phyloP scores from a whole-genome alignment of 2,113 vertebrate genomes.

The Polypterus bichir region DNA sequence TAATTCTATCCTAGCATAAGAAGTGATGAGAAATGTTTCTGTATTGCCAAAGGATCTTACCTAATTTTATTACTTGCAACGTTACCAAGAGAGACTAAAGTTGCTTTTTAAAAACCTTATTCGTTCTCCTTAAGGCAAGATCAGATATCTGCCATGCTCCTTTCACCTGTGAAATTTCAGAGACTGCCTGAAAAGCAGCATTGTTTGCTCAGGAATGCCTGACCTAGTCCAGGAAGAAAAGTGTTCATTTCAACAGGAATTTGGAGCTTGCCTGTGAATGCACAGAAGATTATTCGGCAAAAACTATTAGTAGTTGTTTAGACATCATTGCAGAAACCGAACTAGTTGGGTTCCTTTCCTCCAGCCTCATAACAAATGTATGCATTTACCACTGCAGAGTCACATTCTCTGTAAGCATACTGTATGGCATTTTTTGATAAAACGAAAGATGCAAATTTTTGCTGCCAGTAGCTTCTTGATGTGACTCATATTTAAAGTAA shows the following conservation, averaged over 20 bases:
- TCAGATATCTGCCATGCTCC: conserved; percentile 69
- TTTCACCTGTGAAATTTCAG: conserved; percentile 96
- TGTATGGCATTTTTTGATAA: too few species aligned
- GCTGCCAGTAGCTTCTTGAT: too few species aligned
- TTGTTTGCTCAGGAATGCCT: conserved; percentile 92
- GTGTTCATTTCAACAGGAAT: conserved; percentile 89
- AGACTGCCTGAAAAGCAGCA: conserved; percentile 77
- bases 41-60: conserved; percentile 18
- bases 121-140: conserved; percentile 44
- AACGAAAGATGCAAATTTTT: too few species aligned
- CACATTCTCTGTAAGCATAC: too few species aligned
- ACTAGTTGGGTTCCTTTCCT: conserved; percentile 19
- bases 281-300: conserved; percentile 47
- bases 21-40: conserved; percentile 9
- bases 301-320: conserved; percentile 39
- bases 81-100: conserved; percentile 32
- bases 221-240: conserved; percentile 70
- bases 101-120: conserved; percentile 45
- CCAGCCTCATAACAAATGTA: conserved; percentile 18
- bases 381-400: not conserved
- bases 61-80: conserved; percentile 33
- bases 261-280: conserved; percentile 80
- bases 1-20: too few species aligned
- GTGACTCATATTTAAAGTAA: too few species aligned
- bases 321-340: conserved; percentile 35